Evolutionary conservation across 2,797 vertebrate genomes (phyloP).

Genomic region (Adelosebastes latens): DNA sequence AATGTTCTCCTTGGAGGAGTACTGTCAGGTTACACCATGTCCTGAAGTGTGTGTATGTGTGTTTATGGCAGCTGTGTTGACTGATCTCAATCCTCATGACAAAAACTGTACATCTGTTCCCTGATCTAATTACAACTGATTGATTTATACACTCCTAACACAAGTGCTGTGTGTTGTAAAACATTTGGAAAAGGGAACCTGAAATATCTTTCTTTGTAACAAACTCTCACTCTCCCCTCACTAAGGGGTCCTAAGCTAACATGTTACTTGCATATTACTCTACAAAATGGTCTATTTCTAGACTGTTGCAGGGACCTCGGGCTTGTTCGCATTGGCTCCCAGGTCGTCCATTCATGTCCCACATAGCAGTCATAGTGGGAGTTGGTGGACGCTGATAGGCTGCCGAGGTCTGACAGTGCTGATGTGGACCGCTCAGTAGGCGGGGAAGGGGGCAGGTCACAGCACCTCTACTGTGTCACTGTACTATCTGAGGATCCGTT

Average conservation of each 20-base stretch:
- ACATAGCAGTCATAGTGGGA: constrained; percentile 54
- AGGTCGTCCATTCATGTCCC: constrained; percentile 64
- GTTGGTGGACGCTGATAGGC: constrained; percentile 79
- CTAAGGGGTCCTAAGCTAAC: constrained; percentile 5
- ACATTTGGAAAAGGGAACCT: not conserved
- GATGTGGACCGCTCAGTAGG: constrained; percentile 80
- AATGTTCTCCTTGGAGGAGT: not conserved
- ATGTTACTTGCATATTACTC: constrained; percentile 33
- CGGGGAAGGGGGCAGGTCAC: constrained; percentile 29
- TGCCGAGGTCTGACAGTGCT: constrained; percentile 66
- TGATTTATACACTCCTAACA: constrained; percentile 4
- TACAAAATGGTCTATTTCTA: constrained; percentile 64
- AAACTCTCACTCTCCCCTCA: not conserved
- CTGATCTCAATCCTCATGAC: not conserved
- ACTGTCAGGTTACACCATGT: not conserved
- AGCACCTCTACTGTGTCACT: constrained; percentile 16
- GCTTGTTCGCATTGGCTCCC: constrained; percentile 69
- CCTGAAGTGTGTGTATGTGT: not conserved
- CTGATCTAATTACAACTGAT: not conserved
- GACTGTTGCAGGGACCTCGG: constrained; percentile 47
- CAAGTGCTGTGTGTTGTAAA: not conserved
- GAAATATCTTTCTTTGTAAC: not conserved
- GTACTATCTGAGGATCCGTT: constrained; percentile 17
- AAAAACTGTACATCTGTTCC: not conserved
- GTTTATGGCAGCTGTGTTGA: not conserved